Evolutionary conservation across 2,888 invertebrate species (phyloP).

Genomic region (Andrena haemorrhoa): DNA sequence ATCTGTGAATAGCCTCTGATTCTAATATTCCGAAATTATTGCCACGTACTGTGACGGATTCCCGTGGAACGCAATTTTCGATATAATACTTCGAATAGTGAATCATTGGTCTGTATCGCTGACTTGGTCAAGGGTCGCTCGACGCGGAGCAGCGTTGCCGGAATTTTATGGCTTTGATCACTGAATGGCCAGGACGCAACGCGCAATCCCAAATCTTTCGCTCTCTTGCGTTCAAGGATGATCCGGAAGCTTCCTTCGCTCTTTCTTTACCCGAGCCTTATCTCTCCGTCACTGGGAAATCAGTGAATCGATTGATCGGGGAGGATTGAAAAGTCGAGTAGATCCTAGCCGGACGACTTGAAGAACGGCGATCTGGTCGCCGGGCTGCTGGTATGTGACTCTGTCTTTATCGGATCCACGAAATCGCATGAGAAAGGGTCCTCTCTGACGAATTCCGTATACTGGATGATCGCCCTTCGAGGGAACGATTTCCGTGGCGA

Average conservation of each 20-base stretch:
- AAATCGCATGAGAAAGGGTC: not conserved
- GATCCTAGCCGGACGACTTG: not conserved
- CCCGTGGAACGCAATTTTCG: too few relatives aligned
- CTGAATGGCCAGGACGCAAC: too few relatives aligned
- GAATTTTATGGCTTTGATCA: too few relatives aligned
- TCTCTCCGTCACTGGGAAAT: not conserved
- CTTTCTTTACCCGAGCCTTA: too few relatives aligned
- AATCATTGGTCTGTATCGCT: not conserved
- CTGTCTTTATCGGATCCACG: not conserved
- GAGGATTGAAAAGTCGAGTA: not conserved
- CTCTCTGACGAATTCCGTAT: not conserved
- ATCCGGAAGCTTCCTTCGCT: too few relatives aligned
- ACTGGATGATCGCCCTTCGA: not conserved
- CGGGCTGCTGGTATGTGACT: not conserved
- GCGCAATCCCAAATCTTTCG: too few relatives aligned
- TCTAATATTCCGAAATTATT: too few relatives aligned
- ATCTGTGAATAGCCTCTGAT: too few relatives aligned
- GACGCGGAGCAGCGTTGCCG: too few relatives aligned
- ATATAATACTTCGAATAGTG: not conserved
- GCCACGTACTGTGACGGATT: too few relatives aligned
- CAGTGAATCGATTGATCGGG: not conserved
- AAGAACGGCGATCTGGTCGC: not conserved
- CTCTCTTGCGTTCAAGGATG: too few relatives aligned
- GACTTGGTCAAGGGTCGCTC: too few relatives aligned
- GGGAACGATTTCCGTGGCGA: constrained; percentile 4